These are phyloP conservation scores for Astatoreochromis straeleni DNA, from an alignment of 2,113 vertebrate genomes.

Conservation along the genomic window DNA sequence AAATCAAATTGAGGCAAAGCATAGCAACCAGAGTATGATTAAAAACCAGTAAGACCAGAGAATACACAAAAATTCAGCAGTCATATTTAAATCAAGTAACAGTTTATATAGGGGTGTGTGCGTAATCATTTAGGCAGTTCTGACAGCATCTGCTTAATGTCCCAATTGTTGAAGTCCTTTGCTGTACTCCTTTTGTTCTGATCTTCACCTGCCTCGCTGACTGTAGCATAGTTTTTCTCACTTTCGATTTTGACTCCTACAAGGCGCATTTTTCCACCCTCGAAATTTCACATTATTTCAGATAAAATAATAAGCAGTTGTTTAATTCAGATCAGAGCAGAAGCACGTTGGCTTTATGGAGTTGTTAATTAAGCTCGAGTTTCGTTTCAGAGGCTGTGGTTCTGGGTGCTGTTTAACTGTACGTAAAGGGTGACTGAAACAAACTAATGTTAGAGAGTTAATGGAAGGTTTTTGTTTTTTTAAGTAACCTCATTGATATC, in stretches of 20 bases:
- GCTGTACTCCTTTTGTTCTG: not conserved
- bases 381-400: not conserved
- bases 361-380: not conserved
- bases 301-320: not conserved
- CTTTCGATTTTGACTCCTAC: not conserved
- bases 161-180: not conserved
- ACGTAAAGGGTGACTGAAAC: not conserved
- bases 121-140: not conserved
- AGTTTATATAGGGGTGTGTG: not conserved
- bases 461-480: not conserved
- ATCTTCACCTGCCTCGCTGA: not conserved
- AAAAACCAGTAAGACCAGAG: not conserved
- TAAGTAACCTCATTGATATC: not conserved
- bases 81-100: not conserved
- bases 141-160: not conserved
- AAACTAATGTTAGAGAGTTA: not conserved
- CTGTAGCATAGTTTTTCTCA: not conserved
- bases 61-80: not conserved
- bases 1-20: not conserved
- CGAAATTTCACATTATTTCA: not conserved
- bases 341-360: not conserved
- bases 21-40: not conserved
- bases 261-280: not conserved
- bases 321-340: not conserved
- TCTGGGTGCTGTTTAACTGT: not conserved